A percentile compares a stretch with the other conserved stretches of the same genome.
Conservation (phyloP, 64 coral and sea anemone species). For the Montipora sp. region DNA sequence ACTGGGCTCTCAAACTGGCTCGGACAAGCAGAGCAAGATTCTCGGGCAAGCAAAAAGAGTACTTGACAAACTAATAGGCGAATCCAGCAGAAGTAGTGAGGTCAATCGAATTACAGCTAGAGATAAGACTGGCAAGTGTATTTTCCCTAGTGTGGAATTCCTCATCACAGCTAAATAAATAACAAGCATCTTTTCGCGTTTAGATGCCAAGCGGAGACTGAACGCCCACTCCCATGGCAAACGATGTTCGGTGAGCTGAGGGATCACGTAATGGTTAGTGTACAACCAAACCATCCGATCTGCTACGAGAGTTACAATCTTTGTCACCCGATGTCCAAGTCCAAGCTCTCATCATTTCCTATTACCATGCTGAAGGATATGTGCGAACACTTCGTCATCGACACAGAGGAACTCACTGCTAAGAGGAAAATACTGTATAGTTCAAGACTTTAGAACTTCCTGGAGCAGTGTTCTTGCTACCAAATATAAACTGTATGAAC, state of each 20-base stretch:
- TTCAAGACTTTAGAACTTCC: neutral
- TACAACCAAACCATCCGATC: too few species aligned
- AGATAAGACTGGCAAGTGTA: neutral
- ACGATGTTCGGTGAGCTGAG: neutral
- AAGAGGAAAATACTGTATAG: constrained; percentile 54
- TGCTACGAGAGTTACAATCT: too few species aligned
- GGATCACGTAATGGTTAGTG: too few species aligned
- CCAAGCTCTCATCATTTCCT: constrained; percentile 62
- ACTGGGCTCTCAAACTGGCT: constrained; percentile 49
- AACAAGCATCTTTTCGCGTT: constrained; percentile 2
- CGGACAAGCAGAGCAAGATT: neutral
- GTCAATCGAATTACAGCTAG: constrained; percentile 22
- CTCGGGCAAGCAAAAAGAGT: constrained; percentile 39
- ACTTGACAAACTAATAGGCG: constrained; percentile 11
- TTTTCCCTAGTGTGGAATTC: constrained; percentile 39
- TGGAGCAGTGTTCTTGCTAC: neutral
- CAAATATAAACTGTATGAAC: neutral
- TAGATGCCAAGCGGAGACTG: neutral
- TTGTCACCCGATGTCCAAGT: constrained; percentile 32
- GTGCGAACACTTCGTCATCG: neutral
- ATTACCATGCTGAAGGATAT: neutral
- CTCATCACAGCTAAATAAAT: constrained; percentile 7
- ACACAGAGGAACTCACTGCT: constrained; percentile 28
- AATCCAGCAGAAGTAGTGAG: neutral
- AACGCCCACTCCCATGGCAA: neutral